These are phyloP conservation scores for Myoxocephalus aenaeus DNA, from an alignment of 2,797 vertebrate species.

Conservation along the genomic window DNA sequence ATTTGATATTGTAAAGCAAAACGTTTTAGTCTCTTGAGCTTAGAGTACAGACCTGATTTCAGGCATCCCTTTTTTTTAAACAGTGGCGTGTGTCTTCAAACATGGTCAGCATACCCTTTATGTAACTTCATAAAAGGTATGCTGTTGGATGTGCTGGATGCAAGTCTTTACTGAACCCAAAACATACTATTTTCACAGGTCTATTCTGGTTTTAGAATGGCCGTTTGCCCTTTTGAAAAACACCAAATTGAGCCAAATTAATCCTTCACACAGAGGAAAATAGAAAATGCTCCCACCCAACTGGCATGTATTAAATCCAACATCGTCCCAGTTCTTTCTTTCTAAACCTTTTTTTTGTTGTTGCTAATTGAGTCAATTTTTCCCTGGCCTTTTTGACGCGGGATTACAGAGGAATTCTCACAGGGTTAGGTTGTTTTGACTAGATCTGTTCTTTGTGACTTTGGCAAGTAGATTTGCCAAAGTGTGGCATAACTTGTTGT, in stretches of 20 bases:
- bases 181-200: slow-evolving; percentile 45
- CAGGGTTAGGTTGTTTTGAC: slow-evolving; percentile 45
- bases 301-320: slow-evolving; percentile 60
- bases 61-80: background rate
- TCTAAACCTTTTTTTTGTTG: slow-evolving; percentile 48
- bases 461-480: slow-evolving; percentile 23
- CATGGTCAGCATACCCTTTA: slow-evolving; percentile 25
- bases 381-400: slow-evolving; percentile 33
- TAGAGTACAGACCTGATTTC: no score
- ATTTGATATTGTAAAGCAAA: background rate
- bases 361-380: slow-evolving; percentile 50
- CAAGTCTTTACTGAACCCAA: slow-evolving; percentile 33
- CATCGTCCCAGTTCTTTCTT: slow-evolving; percentile 44
- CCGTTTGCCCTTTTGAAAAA: slow-evolving; percentile 51
- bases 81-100: background rate
- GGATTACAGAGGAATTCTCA: slow-evolving; percentile 44
- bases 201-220: slow-evolving; percentile 36
- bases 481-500: slow-evolving; percentile 47
- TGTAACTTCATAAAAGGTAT: slow-evolving; percentile 13
- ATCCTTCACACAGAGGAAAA: slow-evolving; percentile 57
- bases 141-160: slow-evolving; percentile 25
- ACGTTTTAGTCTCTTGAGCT: background rate
- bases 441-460: slow-evolving; percentile 48
- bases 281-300: slow-evolving; percentile 36
- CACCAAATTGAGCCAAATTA: slow-evolving; percentile 46